Conservation (phyloP, 2,113 vertebrate genomes). For the Chaenogobius annularis region DNA sequence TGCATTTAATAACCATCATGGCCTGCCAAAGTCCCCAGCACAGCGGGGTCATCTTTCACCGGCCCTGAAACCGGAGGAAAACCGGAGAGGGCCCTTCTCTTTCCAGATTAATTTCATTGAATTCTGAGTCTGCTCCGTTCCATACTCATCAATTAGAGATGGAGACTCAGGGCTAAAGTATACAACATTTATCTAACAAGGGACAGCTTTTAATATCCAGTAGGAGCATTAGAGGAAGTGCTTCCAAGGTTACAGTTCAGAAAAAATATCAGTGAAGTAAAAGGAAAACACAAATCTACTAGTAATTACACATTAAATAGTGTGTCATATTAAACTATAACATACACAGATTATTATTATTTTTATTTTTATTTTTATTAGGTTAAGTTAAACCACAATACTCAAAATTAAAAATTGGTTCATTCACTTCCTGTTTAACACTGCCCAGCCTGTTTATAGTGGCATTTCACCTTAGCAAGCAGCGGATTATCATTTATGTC, state of each 20-base stretch:
- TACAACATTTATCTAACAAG: slow-evolving; percentile 23
- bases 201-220: slow-evolving; percentile 4
- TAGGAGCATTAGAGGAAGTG: slow-evolving; percentile 8
- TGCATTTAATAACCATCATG: slow-evolving; percentile 70
- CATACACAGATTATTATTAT: too few relatives aligned
- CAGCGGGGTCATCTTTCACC: slow-evolving; percentile 65
- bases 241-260: neutral
- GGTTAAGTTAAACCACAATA: too few relatives aligned
- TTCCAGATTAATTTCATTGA: slow-evolving; percentile 51
- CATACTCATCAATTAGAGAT: slow-evolving; percentile 63
- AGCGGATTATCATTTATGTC: too few relatives aligned
- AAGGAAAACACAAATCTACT: neutral
- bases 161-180: slow-evolving; percentile 15
- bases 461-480: too few relatives aligned
- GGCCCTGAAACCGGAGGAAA: slow-evolving; percentile 50
- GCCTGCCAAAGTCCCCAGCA: slow-evolving; percentile 49
- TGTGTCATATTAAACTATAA: too few relatives aligned
- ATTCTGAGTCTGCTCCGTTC: slow-evolving; percentile 31
- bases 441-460: too few relatives aligned
- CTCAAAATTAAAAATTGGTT: too few relatives aligned
- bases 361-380: too few relatives aligned
- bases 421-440: too few relatives aligned
- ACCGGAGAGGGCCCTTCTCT: slow-evolving; percentile 36
- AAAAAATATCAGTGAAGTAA: neutral
- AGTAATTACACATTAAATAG: too few relatives aligned